Evolutionary conservation across 2,888 invertebrate genomes (phyloP).

Genomic region (Aethes cnicana): DNA sequence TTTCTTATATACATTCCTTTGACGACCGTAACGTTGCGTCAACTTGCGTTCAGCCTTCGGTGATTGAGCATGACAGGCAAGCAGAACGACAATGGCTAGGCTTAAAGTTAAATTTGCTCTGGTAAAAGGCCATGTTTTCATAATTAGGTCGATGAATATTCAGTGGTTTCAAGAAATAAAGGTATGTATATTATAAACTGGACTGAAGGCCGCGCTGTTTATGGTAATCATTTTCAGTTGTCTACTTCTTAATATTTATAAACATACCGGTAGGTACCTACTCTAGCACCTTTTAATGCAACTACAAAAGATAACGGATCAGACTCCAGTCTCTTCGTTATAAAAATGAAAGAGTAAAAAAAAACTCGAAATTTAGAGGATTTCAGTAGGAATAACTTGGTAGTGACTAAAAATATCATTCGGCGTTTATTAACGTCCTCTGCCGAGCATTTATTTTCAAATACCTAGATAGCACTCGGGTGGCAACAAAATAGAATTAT

Average conservation of each 20-base stretch:
- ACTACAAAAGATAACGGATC: no score
- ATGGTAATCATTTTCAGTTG: no score
- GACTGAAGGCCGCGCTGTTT: slow-evolving; percentile 1
- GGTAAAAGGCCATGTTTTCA: slow-evolving; percentile 12
- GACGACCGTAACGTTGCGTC: slow-evolving; percentile 23
- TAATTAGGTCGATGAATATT: slow-evolving; percentile 21
- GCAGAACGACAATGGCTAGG: slow-evolving; percentile 11
- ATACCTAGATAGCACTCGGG: slow-evolving; percentile 49
- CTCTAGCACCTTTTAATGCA: no score
- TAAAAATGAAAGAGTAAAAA: no score
- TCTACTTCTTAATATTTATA: no score
- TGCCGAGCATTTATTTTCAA: slow-evolving; percentile 17
- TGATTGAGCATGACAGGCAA: slow-evolving; percentile 33
- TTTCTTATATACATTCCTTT: slow-evolving; percentile 37
- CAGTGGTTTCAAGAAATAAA: slow-evolving; percentile 4
- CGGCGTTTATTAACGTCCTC: no score
- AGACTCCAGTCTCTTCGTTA: no score
- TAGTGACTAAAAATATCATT: no score
- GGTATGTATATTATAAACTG: background rate
- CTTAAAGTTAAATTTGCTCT: slow-evolving; percentile 7
- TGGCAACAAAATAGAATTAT: slow-evolving; percentile 59
- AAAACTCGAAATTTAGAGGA: no score
- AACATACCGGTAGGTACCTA: no score
- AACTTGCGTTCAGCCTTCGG: background rate
- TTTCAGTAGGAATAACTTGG: no score